Evolutionary conservation across 2,797 vertebrate species (phyloP).

Genomic region (Chaenodraco wilsoni): DNA sequence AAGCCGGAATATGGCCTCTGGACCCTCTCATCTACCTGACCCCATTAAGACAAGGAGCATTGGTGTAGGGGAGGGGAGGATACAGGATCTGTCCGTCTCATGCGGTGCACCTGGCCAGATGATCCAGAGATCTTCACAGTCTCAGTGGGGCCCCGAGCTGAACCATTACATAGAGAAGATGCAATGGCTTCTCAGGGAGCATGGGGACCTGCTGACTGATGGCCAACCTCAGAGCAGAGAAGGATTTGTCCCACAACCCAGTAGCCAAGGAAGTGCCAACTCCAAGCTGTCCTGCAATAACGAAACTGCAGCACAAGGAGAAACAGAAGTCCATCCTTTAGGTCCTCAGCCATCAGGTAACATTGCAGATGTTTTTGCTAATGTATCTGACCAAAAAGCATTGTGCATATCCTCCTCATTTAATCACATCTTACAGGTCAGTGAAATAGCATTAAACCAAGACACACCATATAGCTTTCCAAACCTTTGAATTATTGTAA

Average conservation of each 20-base stretch:
- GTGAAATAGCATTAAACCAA: background rate
- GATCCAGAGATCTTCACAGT: slow-evolving; percentile 43
- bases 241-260: slow-evolving; percentile 82
- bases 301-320: slow-evolving; percentile 80
- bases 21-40: slow-evolving; percentile 84
- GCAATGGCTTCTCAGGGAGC: slow-evolving; percentile 90
- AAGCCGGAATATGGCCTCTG: slow-evolving; percentile 94
- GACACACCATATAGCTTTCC: background rate
- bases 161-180: slow-evolving; percentile 93
- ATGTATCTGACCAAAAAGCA: background rate
- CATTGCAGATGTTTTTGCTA: background rate
- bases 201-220: slow-evolving; percentile 89
- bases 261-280: slow-evolving; percentile 80
- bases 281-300: slow-evolving; percentile 81
- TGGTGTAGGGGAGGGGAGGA: slow-evolving; percentile 84
- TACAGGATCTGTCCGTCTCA: slow-evolving; percentile 67
- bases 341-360: slow-evolving; percentile 68
- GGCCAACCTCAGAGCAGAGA: slow-evolving; percentile 85
- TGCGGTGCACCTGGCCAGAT: slow-evolving; percentile 44
- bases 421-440: background rate
- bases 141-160: slow-evolving; percentile 81
- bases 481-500: background rate
- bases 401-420: background rate
- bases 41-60: slow-evolving; percentile 88
- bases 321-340: slow-evolving; percentile 63